These are phyloP conservation scores for Andrena bicolor DNA, from an alignment of 2,888 invertebrate genomes.

Conservation along the genomic window DNA sequence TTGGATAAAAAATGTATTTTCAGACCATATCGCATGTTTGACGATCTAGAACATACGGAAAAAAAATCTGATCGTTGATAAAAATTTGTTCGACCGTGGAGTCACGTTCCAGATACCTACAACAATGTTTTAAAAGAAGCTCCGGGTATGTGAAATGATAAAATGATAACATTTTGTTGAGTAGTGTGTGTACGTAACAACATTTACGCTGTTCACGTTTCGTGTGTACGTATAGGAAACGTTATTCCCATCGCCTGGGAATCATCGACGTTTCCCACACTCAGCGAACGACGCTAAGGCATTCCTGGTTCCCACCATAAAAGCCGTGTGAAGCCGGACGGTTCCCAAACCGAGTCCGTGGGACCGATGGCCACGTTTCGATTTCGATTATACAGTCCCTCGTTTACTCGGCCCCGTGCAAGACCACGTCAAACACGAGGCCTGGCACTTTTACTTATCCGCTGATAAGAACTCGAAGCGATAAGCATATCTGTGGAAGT, in stretches of 20 bases:
- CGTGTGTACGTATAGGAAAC: constrained; percentile 43
- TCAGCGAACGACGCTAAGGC: constrained; percentile 55
- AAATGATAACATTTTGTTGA: too few relatives aligned
- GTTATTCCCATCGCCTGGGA: constrained; percentile 71
- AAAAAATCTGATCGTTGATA: too few relatives aligned
- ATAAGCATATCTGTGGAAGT: background rate
- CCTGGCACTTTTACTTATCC: background rate
- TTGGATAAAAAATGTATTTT: too few relatives aligned
- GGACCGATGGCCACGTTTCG: constrained; percentile 33
- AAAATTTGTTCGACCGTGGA: too few relatives aligned
- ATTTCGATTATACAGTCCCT: constrained; percentile 26
- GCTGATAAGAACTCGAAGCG: background rate
- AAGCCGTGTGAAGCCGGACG: constrained; percentile 57
- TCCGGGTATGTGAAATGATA: too few relatives aligned
- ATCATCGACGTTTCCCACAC: constrained; percentile 77
- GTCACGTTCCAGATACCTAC: too few relatives aligned
- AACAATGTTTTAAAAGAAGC: too few relatives aligned
- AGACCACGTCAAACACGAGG: background rate
- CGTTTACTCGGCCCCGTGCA: background rate
- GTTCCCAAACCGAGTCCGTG: constrained; percentile 69
- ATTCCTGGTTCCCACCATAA: constrained; percentile 67
- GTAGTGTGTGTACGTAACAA: too few relatives aligned
- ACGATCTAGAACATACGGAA: too few relatives aligned
- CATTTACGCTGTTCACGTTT: constrained; percentile 36
- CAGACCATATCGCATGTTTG: too few relatives aligned